phyloP scores from a whole-genome alignment of 92 coral and sea anemone species.

The Siderastrea radians region DNA sequence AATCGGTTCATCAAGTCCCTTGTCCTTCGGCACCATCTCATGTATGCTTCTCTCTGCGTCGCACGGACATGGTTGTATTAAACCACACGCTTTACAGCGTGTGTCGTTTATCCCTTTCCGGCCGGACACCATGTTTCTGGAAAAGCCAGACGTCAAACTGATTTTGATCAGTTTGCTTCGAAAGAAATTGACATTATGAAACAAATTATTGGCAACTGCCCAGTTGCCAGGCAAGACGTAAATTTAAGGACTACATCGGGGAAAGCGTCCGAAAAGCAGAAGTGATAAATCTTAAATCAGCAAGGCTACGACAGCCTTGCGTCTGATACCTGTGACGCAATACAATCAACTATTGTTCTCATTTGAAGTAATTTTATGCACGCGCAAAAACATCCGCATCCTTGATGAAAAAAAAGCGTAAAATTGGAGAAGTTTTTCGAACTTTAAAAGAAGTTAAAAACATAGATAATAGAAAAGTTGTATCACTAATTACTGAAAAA shows the following conservation, averaged over 20 bases:
- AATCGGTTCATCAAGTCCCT: conserved; percentile 64
- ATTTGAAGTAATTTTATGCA: not conserved
- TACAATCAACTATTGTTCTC: not conserved
- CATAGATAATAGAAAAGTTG: no score
- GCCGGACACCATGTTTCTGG: conserved; percentile 6
- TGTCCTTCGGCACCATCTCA: conserved; percentile 42
- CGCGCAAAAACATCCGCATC: not conserved
- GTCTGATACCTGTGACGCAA: conserved; percentile 23
- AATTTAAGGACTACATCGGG: not conserved
- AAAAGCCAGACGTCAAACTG: not conserved
- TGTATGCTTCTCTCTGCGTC: conserved; percentile 65
- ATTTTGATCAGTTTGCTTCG: not conserved
- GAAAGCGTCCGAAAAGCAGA: not conserved
- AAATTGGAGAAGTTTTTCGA: not conserved
- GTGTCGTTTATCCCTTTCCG: conserved; percentile 62
- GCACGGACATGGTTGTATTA: conserved; percentile 88
- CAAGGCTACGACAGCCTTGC: not conserved
- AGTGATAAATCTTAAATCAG: not conserved
- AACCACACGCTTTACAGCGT: conserved; percentile 80
- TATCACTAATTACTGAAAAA: no score
- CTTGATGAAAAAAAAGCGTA: not conserved
- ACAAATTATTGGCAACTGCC: conserved; percentile 14
- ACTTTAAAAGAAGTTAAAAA: no score
- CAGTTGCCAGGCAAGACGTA: conserved; percentile 24
- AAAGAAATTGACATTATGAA: not conserved